These are phyloP conservation scores for Rhorus exstirpatorius DNA, from an alignment of 2,888 invertebrate species.

Conservation along the genomic window DNA sequence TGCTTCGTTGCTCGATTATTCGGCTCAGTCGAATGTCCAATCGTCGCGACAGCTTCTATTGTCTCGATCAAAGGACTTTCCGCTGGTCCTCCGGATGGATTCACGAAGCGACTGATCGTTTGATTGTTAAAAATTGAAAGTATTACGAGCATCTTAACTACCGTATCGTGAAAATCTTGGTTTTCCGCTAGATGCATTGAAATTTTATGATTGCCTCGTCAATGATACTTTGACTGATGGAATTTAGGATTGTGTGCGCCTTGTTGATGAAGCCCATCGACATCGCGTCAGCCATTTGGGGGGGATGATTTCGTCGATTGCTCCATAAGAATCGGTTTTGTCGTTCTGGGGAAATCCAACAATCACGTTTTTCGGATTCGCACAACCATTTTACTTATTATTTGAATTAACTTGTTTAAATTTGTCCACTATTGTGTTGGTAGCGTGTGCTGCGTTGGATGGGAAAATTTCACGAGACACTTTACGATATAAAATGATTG, in stretches of 20 bases:
- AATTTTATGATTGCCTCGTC: background rate
- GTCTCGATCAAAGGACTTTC: constrained; percentile 20
- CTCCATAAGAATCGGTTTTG: too few relatives aligned
- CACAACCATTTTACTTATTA: too few relatives aligned
- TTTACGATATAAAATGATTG: background rate
- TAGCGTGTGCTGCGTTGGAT: background rate
- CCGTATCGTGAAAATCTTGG: background rate
- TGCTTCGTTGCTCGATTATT: constrained; percentile 5
- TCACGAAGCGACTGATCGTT: constrained; percentile 8
- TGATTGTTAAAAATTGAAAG: background rate
- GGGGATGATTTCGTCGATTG: too few relatives aligned
- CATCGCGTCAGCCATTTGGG: background rate
- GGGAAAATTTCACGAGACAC: background rate
- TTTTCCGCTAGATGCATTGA: constrained; percentile 13
- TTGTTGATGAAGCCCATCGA: background rate
- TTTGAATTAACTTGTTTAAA: background rate
- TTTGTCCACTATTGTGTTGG: background rate
- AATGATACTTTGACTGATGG: constrained; percentile 18
- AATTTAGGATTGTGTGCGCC: background rate
- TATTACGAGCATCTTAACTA: constrained; percentile 42
- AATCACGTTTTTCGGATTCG: too few relatives aligned
- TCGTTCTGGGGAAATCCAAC: too few relatives aligned
- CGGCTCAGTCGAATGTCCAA: background rate
- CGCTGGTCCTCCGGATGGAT: background rate
- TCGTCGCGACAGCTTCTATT: background rate